Conservation (phyloP, 2,888 invertebrate genomes). For the Coelogynopora nodosa region DNA sequence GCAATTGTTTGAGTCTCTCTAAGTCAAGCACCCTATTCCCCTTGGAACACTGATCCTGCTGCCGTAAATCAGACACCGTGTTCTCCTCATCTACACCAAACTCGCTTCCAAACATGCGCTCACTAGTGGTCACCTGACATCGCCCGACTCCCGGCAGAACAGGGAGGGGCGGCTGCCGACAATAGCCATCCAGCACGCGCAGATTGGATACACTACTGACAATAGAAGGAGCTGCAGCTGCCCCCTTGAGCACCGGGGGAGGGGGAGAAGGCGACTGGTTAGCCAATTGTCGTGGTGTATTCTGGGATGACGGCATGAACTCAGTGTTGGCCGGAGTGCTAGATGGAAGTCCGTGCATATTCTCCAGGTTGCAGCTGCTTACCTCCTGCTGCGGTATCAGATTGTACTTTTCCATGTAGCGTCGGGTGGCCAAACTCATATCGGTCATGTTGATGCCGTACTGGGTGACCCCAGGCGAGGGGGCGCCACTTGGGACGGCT, state of each 20-base stretch:
- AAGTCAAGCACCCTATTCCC: background rate
- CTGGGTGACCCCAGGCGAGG: background rate
- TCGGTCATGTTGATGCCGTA: slow-evolving; percentile 1
- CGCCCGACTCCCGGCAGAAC: background rate
- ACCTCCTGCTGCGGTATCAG: background rate
- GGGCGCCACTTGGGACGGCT: background rate
- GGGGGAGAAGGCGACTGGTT: too few species aligned
- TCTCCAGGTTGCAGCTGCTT: background rate
- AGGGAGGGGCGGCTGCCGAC: background rate
- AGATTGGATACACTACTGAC: background rate
- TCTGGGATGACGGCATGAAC: too few species aligned
- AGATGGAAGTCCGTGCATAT: background rate
- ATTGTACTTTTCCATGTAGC: slow-evolving; percentile 19
- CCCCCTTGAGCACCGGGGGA: background rate
- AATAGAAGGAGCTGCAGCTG: background rate
- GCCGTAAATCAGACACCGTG: too few species aligned
- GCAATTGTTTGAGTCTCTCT: background rate
- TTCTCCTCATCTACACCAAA: background rate
- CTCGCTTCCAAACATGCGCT: background rate
- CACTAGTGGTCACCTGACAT: background rate
- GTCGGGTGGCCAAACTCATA: background rate
- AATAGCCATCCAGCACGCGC: slow-evolving; percentile 7
- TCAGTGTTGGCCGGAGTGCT: background rate
- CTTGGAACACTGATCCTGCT: background rate
- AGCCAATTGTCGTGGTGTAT: too few species aligned